phyloP scores from a whole-genome alignment of 1,140 invertebrate species.

The Ganaspis sp. region DNA sequence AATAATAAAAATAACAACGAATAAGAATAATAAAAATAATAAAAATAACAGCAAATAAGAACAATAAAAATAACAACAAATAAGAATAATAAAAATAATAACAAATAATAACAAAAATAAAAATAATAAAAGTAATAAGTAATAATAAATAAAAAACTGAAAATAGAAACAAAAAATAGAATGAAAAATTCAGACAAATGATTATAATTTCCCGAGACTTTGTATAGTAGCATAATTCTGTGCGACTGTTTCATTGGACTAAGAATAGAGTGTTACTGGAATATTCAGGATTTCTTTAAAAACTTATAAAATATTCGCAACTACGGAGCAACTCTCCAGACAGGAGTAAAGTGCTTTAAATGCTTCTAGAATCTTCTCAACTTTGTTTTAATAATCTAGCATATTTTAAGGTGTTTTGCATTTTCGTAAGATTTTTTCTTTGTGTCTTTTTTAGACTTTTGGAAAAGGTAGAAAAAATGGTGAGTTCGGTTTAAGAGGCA shows the following conservation, averaged over 20 bases:
- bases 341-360: not conserved
- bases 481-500: too few relatives aligned
- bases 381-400: not conserved
- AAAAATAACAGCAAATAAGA: too few relatives aligned
- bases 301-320: not conserved
- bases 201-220: too few relatives aligned
- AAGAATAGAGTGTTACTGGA: not conserved
- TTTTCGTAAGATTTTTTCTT: not conserved
- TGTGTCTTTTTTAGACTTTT: not conserved
- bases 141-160: too few relatives aligned
- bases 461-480: not conserved
- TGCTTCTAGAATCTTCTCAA: constrained; percentile 2
- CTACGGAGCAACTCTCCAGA: not conserved
- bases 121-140: too few relatives aligned
- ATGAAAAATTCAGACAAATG: too few relatives aligned
- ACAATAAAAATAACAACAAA: too few relatives aligned
- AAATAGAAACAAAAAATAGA: too few relatives aligned
- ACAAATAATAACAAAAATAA: too few relatives aligned
- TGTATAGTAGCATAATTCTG: not conserved
- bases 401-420: not conserved
- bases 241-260: not conserved
- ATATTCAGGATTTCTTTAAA: constrained; percentile 1
- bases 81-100: too few relatives aligned
- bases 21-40: too few relatives aligned
- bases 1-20: too few relatives aligned